Evolutionary conservation across 2,888 invertebrate species (phyloP).

Genomic region (Iphiclides podalirius): DNA sequence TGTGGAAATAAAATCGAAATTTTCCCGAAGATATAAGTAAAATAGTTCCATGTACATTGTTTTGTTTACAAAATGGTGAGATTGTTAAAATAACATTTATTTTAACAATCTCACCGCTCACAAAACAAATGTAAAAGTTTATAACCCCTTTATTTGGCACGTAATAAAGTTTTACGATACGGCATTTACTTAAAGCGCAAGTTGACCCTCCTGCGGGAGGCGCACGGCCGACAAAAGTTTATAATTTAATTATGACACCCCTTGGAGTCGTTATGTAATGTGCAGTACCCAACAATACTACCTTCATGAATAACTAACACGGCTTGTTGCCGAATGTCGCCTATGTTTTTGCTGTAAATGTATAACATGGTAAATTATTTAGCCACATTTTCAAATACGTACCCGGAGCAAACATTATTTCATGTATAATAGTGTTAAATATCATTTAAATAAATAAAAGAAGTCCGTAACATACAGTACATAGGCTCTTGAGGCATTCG

Average conservation of each 20-base stretch:
- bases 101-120: conserved; percentile 56
- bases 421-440: too few relatives aligned
- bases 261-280: conserved; percentile 57
- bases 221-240: conserved; percentile 60
- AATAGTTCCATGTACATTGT: too few relatives aligned
- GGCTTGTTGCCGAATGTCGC: neutral
- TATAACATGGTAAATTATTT: neutral
- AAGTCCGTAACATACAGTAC: too few relatives aligned
- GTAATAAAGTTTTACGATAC: conserved; percentile 75
- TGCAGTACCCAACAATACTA: conserved; percentile 16
- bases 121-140: conserved; percentile 66
- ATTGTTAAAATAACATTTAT: too few relatives aligned
- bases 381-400: too few relatives aligned
- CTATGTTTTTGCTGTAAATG: neutral
- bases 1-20: too few relatives aligned
- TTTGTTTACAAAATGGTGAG: too few relatives aligned
- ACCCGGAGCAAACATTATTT: too few relatives aligned
- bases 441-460: too few relatives aligned
- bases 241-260: conserved; percentile 79
- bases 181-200: conserved; percentile 68
- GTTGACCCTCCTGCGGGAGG: conserved; percentile 63
- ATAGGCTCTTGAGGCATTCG: too few relatives aligned
- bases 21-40: too few relatives aligned
- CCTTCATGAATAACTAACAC: conserved; percentile 18
- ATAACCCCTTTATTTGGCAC: conserved; percentile 75